Conservation (phyloP, 2,113 vertebrate genomes). For the Abramis brama region DNA sequence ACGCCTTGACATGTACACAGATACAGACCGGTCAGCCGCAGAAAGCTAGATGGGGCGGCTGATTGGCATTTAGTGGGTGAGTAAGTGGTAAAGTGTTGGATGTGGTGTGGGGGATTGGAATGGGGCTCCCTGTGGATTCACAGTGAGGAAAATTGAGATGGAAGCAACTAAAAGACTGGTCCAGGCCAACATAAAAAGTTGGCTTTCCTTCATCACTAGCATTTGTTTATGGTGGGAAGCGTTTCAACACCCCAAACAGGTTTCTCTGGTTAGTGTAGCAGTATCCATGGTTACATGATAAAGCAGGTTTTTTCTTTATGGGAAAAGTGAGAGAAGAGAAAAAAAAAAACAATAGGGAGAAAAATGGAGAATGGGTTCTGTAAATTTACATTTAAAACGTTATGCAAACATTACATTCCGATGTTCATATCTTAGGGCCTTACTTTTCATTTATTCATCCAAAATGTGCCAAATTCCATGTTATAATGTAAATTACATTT, state of each 20-base stretch:
- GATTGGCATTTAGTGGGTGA: conserved; percentile 36
- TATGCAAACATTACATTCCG: not conserved
- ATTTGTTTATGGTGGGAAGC: conserved; percentile 21
- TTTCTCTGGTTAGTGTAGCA: not conserved
- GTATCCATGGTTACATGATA: conserved; percentile 29
- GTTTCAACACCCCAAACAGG: conserved; percentile 10
- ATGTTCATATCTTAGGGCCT: no score
- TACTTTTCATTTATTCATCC: not conserved
- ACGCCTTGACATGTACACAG: not conserved
- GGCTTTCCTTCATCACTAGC: not conserved
- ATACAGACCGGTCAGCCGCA: conserved; percentile 17
- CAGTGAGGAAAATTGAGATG: conserved; percentile 20
- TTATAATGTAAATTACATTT: no score
- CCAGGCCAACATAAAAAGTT: conserved; percentile 5
- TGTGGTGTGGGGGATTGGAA: conserved; percentile 32
- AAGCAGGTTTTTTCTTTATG: not conserved
- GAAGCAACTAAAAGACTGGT: not conserved
- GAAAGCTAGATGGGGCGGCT: conserved; percentile 16
- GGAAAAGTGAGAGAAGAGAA: not conserved
- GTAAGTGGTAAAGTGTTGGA: not conserved
- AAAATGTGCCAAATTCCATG: no score
- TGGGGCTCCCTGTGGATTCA: conserved; percentile 33
- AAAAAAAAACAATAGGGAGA: not conserved
- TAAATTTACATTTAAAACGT: not conserved
- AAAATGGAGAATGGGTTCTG: not conserved